These are phyloP conservation scores for Phalacrocorax brasilianus DNA, from an alignment of 2,113 vertebrate species.

Conservation along the genomic window DNA sequence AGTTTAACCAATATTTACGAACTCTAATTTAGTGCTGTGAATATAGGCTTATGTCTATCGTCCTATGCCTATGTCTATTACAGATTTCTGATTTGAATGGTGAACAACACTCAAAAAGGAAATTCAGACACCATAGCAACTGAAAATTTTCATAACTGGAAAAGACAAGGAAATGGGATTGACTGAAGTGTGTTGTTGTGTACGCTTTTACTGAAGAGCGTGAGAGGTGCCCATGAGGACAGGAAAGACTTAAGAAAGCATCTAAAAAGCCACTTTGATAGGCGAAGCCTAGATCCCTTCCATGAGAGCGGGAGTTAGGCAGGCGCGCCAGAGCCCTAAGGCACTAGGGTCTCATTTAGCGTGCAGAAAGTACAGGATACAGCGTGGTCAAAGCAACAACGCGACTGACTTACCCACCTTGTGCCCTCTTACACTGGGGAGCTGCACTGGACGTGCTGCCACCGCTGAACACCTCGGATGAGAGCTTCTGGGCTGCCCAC, in stretches of 20 bases:
- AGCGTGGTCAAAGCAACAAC: accelerated
- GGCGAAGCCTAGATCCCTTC: neutral
- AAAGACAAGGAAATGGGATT: neutral
- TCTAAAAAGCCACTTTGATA: neutral
- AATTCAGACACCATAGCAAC: neutral
- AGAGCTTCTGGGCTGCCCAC: accelerated
- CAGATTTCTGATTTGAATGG: neutral
- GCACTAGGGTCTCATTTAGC: too few species aligned
- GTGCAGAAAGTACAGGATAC: neutral
- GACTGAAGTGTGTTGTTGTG: neutral
- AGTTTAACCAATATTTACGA: neutral
- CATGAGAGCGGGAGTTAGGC: neutral
- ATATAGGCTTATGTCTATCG: neutral
- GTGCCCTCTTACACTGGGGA: neutral
- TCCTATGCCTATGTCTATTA: too few species aligned
- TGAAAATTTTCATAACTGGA: neutral
- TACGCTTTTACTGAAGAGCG: neutral
- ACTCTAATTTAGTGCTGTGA: neutral
- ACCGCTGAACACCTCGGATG: neutral
- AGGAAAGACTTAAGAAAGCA: neutral
- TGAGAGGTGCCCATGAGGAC: neutral
- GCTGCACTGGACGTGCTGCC: neutral
- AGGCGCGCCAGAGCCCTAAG: neutral
- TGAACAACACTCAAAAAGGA: neutral
- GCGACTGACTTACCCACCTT: neutral